Percentiles rank a stretch among this genome's conserved stretches.
Conservation (phyloP, 1,140 invertebrate genomes). For the Ips typographus region DNA sequence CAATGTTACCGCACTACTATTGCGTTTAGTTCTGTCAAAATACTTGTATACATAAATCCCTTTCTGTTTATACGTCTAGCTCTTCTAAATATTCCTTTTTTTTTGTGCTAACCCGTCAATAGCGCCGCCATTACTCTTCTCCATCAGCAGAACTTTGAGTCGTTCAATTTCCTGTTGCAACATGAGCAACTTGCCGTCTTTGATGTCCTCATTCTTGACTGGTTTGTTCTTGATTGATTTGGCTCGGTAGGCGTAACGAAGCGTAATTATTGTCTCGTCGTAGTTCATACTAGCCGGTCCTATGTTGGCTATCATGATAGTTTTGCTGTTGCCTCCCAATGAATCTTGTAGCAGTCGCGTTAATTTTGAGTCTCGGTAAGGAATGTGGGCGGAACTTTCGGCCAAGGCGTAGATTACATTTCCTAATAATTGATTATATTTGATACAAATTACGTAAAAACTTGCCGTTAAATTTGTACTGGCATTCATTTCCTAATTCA, state of each 20-base stretch:
- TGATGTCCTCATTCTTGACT: slow-evolving; percentile 91
- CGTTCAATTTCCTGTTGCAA: slow-evolving; percentile 50
- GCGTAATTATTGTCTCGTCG: slow-evolving; percentile 91
- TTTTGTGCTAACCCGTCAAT: slow-evolving; percentile 19
- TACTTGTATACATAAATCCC: no score
- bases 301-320: slow-evolving; percentile 96
- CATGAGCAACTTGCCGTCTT: slow-evolving; percentile 48
- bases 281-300: slow-evolving; percentile 95
- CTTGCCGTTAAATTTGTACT: no score
- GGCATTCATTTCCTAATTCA: neutral
- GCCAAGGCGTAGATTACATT: slow-evolving; percentile 95
- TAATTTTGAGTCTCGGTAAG: slow-evolving; percentile 93
- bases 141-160: slow-evolving; percentile 46
- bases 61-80: no score
- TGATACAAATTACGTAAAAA: slow-evolving; percentile 5
- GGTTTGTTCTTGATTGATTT: slow-evolving; percentile 96
- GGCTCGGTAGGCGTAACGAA: slow-evolving; percentile 90
- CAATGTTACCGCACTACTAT: no score
- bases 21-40: no score
- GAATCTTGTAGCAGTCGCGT: slow-evolving; percentile 92
- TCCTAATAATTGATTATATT: slow-evolving; percentile 56
- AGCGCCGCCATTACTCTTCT: slow-evolving; percentile 44
- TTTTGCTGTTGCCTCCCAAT: slow-evolving; percentile 93
- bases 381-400: slow-evolving; percentile 84
- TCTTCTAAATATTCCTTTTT: no score